phyloP scores from a whole-genome alignment of 2,113 vertebrate species.

The Anoplopoma fimbria region DNA sequence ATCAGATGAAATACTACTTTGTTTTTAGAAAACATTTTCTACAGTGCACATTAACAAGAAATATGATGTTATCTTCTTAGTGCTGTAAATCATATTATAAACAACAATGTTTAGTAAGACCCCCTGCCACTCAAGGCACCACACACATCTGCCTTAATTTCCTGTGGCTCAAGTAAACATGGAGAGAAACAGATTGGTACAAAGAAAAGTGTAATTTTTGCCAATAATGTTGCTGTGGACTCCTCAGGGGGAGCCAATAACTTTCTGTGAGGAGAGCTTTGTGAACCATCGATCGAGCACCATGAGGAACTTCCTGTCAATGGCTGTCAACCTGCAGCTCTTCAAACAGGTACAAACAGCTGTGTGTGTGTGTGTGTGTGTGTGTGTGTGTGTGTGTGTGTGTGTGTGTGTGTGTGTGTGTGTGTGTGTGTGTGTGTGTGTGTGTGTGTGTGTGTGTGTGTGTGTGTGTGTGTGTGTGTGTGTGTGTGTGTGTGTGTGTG shows the following conservation, averaged over 20 bases:
- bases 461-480: conserved; percentile 3
- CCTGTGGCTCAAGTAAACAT: conserved; percentile 26
- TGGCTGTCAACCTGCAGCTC: conserved; percentile 95
- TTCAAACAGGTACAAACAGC: conserved; percentile 93
- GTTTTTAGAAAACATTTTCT: conserved; percentile 1
- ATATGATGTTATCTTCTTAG: neutral
- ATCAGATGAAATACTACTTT: conserved; percentile 50
- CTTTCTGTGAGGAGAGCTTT: conserved; percentile 95
- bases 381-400: conserved; percentile 22
- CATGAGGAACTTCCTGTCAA: conserved; percentile 93
- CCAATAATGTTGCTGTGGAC: conserved; percentile 36
- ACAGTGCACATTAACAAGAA: conserved; percentile 4
- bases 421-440: neutral
- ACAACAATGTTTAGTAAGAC: conserved; percentile 7
- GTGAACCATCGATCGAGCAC: conserved; percentile 92
- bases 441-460: neutral
- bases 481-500: neutral
- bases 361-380: neutral
- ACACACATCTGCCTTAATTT: conserved; percentile 8
- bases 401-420: neutral
- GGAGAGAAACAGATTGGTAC: conserved; percentile 30
- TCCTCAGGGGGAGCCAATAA: conserved; percentile 92
- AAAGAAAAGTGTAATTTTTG: conserved; percentile 24
- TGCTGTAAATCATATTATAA: conserved; percentile 18
- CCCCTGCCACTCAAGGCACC: conserved; percentile 29